A percentile compares a stretch with the other conserved stretches of the same genome.
These are phyloP conservation scores for Tetranychus piercei DNA, from an alignment of 2,888 invertebrate genomes.

Conservation along the genomic window DNA sequence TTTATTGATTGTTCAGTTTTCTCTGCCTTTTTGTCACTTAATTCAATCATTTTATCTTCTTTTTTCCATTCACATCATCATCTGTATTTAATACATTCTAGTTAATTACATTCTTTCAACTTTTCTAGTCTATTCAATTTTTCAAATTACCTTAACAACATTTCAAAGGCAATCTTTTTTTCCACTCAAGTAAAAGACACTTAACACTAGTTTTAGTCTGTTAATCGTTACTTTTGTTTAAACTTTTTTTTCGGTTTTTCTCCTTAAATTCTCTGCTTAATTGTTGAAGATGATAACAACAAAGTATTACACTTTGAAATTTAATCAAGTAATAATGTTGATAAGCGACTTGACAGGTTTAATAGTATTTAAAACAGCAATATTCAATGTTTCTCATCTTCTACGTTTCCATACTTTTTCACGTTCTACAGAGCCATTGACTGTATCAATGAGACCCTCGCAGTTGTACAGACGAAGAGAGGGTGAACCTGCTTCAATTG, in stretches of 20 bases:
- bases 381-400: background rate
- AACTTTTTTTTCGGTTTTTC: background rate
- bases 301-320: too few relatives aligned
- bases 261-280: too few relatives aligned
- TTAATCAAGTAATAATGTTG: too few relatives aligned
- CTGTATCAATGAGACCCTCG: slow-evolving; percentile 8
- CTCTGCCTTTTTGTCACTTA: background rate
- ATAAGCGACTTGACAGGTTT: too few relatives aligned
- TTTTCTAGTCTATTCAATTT: background rate
- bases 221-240: background rate
- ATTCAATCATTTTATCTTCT: background rate
- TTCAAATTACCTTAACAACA: background rate
- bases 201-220: too few relatives aligned
- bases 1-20: background rate
- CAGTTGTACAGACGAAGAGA: slow-evolving; percentile 15
- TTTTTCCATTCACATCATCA: background rate
- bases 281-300: too few relatives aligned
- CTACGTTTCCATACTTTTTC: background rate
- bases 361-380: too few relatives aligned
- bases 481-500: slow-evolving; percentile 15
- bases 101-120: background rate
- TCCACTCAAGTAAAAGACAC: background rate
- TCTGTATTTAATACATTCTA: background rate
- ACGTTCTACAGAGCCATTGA: background rate
- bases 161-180: background rate